Conservation (phyloP, 2,888 invertebrate genomes). For the Aphrophora alni region DNA sequence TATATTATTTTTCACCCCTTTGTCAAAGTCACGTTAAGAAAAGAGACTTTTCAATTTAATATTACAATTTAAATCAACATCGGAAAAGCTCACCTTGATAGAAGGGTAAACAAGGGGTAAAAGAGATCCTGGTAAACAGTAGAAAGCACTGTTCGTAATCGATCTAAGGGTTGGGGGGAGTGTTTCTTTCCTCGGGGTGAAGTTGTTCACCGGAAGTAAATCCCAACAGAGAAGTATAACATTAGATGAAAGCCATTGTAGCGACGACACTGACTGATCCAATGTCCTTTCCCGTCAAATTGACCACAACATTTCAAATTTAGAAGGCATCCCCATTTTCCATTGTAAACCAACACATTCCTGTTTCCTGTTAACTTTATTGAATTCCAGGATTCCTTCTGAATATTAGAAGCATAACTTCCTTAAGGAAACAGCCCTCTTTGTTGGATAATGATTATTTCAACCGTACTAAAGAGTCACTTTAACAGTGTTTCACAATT, state of each 20-base stretch:
- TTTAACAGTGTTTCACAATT: too few species aligned
- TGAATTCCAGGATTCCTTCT: background rate
- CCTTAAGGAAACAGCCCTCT: background rate
- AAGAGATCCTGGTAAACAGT: background rate
- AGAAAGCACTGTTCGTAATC: conserved; percentile 1
- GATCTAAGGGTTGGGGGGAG: background rate
- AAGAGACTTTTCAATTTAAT: background rate
- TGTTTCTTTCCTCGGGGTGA: background rate
- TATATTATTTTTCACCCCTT: background rate
- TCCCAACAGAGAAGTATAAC: background rate
- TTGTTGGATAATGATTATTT: too few species aligned
- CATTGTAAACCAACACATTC: background rate
- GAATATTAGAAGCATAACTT: background rate
- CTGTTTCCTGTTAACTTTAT: background rate
- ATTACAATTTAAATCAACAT: conserved; percentile 2
- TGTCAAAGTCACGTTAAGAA: background rate
- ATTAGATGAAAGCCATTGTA: background rate
- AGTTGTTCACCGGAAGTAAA: background rate
- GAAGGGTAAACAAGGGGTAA: conserved; percentile 9
- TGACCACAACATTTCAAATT: conserved; percentile 9
- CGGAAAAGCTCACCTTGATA: conserved; percentile 5
- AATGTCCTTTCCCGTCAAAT: background rate
- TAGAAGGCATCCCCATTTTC: background rate
- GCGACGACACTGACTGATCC: background rate
- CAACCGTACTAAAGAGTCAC: too few species aligned